Base-by-base conservation (phyloP, 2,888 invertebrate species). In the Nasonia oneida region DNA sequence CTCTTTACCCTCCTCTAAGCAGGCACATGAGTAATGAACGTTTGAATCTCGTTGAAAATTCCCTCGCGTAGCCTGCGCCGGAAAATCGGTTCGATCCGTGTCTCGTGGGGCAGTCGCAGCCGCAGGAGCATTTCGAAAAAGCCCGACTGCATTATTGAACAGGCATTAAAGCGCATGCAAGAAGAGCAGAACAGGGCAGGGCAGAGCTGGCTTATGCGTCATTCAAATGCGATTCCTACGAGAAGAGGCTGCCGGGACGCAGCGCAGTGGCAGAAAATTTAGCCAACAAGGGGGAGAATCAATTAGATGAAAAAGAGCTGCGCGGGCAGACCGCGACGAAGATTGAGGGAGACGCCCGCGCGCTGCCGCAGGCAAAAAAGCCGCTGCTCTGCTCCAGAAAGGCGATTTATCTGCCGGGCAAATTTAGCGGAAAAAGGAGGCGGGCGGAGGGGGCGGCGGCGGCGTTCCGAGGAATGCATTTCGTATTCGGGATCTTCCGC, bases 321-420 rank as follows among this genome's bases (percentile, higher is more conserved):
- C 53, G 57, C 39, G 64, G 12, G 37, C 37, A 42, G 10, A 61
- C 14, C 29, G 67, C 50, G 33, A 37, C 10, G 8, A 74, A 23
- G 80, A 87, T 75, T 81, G 84, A 83, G 85, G 86, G 86, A 87
- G 87, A 83, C 85, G 85, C 86, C 1, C 29, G 85, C 61, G 80
- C 77, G 79, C 83, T 80, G 70, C 29, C 3, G 29, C 29, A 29
- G 29, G 29, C 29, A 29, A 29, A 1, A 29, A 29, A 29, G 70
- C 29, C 3, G 78, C 81, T 80, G 88, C 87, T 78, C 75, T 85
- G 88, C 29, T 64, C 29, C 29, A 87, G 89, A 87, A 87, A 88
- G 88, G 90, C 92, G 92, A 93, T 93, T 93, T 93, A 93, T 93
- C 91, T 91, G 92, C 90, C 89, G 73, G 23, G 53, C 91, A 92